phyloP scores from a whole-genome alignment of 2,888 invertebrate genomes.

The Rhopalosiphum nymphaeae region DNA sequence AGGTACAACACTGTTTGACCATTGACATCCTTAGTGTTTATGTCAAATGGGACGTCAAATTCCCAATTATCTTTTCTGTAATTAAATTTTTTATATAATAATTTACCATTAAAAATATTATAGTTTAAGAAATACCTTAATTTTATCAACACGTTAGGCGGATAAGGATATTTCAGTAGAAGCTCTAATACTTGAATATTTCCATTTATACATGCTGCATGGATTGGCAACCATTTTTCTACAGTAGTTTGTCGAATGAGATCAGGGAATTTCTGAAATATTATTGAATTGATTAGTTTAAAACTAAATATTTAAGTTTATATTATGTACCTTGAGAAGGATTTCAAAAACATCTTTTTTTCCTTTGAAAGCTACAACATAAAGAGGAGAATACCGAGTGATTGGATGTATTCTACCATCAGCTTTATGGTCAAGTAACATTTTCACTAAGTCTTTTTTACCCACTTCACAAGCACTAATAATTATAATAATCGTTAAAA shows the following conservation, averaged over 20 bases:
- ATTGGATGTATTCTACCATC: conserved; percentile 91
- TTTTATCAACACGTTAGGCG: conserved; percentile 70
- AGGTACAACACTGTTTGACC: conserved; percentile 93
- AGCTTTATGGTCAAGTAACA: conserved; percentile 84
- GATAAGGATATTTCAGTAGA: conserved; percentile 86
- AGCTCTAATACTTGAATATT: conserved; percentile 83
- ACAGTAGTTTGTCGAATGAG: conserved; percentile 88
- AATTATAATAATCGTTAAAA: conserved; percentile 56
- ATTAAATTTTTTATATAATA: conserved; percentile 49
- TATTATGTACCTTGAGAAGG: conserved; percentile 72
- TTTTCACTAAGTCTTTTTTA: conserved; percentile 80
- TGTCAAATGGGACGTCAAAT: conserved; percentile 90
- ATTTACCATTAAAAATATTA: neutral
- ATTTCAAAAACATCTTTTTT: conserved; percentile 72
- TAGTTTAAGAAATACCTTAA: conserved; percentile 35
- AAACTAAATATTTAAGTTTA: conserved; percentile 24
- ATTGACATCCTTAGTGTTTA: conserved; percentile 90
- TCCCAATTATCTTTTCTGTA: conserved; percentile 84
- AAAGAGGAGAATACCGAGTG: conserved; percentile 92
- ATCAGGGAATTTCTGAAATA: conserved; percentile 81
- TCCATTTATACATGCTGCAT: conserved; percentile 92
- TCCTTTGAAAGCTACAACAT: conserved; percentile 87
- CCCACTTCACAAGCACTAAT: conserved; percentile 89
- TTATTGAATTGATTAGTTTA: neutral
- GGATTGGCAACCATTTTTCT: conserved; percentile 92